Evolutionary conservation across 2,797 vertebrate species (phyloP), one percentile per base, ranked within the genome.

Genomic region (Pygocentrus nattereri): DNA sequence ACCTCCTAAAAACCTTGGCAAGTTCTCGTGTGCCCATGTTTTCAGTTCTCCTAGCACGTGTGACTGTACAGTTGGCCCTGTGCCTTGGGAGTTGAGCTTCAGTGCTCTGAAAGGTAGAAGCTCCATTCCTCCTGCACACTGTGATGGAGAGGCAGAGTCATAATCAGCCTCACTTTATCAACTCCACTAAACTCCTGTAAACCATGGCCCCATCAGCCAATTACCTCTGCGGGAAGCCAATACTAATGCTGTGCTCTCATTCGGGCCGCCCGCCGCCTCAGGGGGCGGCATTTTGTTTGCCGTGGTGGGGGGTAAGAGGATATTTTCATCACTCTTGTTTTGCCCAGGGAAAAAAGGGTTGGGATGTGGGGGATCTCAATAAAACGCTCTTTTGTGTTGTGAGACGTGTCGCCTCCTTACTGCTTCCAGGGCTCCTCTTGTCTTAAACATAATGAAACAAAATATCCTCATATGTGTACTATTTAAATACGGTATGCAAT

Each of bases 221-320:
- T 91, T 92, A 90, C 86, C 87, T 88, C 91, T 74, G 86, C 81
- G 41, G 90, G 91, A 83, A 86, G 87, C 87, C 92, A 90, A 87
- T 89, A 81, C 85, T 80, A 86, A 79, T 87, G 84, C 69, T 86
- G 85, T 82, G 71, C 30, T 30, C 76, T 85, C 75, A 83, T 78
- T 83, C 71, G 84, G 72, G 87, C 87, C 62, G 64, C 30, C 58
- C 78, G 68, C 76, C 72, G 85, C 86, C 74, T 81, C 86, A 78
- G 82, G 83, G 89, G 86, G 47, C 82, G 70, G 21, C 18, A 85
- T 90, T 89, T 88, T 88, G 61, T 64, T 67, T 8, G 75, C 69
- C 70, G 31, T 4, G 3, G 86, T 76, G 64, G 80, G 79, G 52
- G 50, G 61, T 47, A 11, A 74, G 68, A 10, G 15, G 27, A 58